Percentiles rank a stretch among this genome's conserved stretches.
These are phyloP conservation scores for Heliconius congener DNA, from an alignment of 1,140 invertebrate species.

Conservation along the genomic window DNA sequence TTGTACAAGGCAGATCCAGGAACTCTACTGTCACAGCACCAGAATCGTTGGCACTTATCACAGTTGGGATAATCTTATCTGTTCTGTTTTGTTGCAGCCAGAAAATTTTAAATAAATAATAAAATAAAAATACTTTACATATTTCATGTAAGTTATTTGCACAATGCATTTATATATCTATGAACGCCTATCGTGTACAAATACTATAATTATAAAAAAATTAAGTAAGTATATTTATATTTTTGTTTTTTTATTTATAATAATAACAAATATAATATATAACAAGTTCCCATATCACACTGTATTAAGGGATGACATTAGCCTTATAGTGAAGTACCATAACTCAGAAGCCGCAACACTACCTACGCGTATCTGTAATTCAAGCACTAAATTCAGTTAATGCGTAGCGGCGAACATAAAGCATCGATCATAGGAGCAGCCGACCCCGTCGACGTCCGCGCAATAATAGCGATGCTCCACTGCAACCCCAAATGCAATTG, in stretches of 20 bases:
- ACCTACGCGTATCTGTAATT: slow-evolving; percentile 24
- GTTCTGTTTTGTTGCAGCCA: not conserved
- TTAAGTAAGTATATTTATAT: no score
- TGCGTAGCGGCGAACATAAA: slow-evolving; percentile 35
- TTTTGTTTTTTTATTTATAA: not conserved
- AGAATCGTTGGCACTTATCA: slow-evolving; percentile 9
- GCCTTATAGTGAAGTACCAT: not conserved
- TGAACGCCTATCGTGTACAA: no score
- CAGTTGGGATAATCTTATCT: not conserved
- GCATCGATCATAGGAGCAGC: slow-evolving; percentile 47
- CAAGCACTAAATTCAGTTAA: slow-evolving; percentile 41
- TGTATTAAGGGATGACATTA: not conserved
- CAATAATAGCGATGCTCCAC: slow-evolving; percentile 69
- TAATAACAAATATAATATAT: no score
- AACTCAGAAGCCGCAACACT: slow-evolving; percentile 25
- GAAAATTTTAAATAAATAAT: not conserved
- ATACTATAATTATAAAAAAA: no score
- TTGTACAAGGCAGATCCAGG: slow-evolving; percentile 35
- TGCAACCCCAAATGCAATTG: slow-evolving; percentile 79
- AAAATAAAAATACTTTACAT: no score
- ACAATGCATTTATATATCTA: no score
- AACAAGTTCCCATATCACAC: not conserved
- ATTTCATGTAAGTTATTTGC: no score
- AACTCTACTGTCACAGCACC: slow-evolving; percentile 20
- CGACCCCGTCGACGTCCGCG: slow-evolving; percentile 56